Evolutionary conservation across 2,113 vertebrate genomes (phyloP), one percentile per base, ranked within the genome.

Genomic region (Forbesichthys agassizii): DNA sequence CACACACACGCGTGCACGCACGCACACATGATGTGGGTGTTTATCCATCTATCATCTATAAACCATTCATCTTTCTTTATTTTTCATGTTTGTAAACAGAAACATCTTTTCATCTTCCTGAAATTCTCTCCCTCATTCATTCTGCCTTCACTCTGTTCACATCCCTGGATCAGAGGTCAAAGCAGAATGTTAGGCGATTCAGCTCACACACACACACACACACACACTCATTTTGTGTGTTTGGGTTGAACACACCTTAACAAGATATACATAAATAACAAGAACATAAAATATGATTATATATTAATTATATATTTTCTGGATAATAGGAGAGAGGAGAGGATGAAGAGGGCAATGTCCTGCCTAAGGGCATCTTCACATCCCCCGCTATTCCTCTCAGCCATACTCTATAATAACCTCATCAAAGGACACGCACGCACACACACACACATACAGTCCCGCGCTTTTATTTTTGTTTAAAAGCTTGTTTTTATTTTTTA

Each of bases 111-210:
- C 36, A 42, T 42, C 36, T 42, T 59, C 54, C 64, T 73, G 33
- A 27, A 27, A 27, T 27, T 78, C 65, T 12, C 48, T 59, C 59
- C 12, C 59, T 55, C 49, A 18, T 20, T n/a, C 51, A 55, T 47
- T 57, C 33, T 11, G 55, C 56, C 36, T 14, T n/a, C 52, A 53
- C 14, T 53, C 7, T 20, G 20, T n/a, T 42, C 36, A 42, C 36
- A 42, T 42, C 36, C 7, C 4, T 42, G 36, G 36, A 5, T 42
- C 36, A 42, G 36, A 42, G 36, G 36, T 42, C 36, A 42, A 42
- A 42, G 36, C 36, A 42, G 36, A 42, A 42, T 42, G 36, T 42
- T 42, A 42, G 0, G 7, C 5, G 36, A 42, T 42, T 42, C 36
- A 42, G 36, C 7, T 5, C 7, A 1, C 36, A 5, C 7, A 42